Percentiles rank a stretch among this genome's conserved stretches.
Conservation (phyloP, 2,113 vertebrate species). For the human (Homo sapiens) region DNA sequence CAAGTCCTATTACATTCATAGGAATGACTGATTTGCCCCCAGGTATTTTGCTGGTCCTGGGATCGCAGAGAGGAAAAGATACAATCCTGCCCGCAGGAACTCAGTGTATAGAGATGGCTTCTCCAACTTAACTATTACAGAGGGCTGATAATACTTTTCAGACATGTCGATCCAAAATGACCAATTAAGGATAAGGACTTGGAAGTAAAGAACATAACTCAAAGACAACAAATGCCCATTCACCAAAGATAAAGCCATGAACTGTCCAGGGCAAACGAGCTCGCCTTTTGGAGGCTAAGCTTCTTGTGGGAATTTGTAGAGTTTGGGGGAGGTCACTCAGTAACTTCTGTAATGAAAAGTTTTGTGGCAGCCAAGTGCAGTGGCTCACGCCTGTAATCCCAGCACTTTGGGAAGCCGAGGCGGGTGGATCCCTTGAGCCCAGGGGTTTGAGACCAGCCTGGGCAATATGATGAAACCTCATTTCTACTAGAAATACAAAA, state of each 20-base stretch:
- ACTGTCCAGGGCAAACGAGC: not conserved
- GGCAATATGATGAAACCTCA: too few species aligned
- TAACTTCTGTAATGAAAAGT: not conserved
- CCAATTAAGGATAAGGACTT: not conserved
- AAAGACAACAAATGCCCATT: not conserved
- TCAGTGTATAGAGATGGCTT: not conserved
- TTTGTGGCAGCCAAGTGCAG: not conserved
- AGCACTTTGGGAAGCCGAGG: too few species aligned
- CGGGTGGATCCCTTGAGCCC: too few species aligned
- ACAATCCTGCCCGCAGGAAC: not conserved
- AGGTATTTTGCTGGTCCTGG: not conserved
- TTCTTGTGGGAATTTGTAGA: not conserved
- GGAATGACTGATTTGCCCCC: not conserved
- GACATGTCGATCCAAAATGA: not conserved
- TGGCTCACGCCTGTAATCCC: too few species aligned
- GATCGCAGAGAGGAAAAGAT: not conserved
- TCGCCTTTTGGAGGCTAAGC: not conserved
- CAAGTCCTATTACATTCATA: not conserved
- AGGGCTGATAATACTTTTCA: not conserved
- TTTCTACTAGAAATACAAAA: too few species aligned
- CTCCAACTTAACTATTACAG: not conserved
- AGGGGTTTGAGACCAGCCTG: too few species aligned
- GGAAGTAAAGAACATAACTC: not conserved
- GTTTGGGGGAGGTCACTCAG: not conserved
- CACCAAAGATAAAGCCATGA: not conserved